A percentile compares a stretch with the other conserved stretches of the same genome.
Evolutionary conservation across 2,113 vertebrate genomes (phyloP).

Genomic region (Urocitellus parryii): DNA sequence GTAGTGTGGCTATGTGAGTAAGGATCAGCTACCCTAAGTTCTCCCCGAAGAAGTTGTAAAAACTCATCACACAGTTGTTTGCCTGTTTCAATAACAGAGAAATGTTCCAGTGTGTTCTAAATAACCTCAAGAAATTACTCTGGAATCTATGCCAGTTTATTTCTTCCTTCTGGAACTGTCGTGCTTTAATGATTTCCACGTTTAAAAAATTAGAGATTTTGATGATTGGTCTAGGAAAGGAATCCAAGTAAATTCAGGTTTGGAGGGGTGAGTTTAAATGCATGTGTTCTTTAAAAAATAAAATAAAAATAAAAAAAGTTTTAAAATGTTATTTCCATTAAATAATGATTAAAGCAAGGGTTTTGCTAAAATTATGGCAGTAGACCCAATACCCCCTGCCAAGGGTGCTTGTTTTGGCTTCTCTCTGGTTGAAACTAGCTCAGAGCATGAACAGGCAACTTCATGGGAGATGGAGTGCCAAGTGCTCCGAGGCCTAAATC

Average conservation of each 20-base stretch:
- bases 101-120: conserved; percentile 6
- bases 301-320: neutral
- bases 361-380: neutral
- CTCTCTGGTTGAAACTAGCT: neutral
- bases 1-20: neutral
- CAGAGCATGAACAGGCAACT: neutral
- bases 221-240: neutral
- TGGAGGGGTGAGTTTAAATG: neutral
- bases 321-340: neutral
- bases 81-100: neutral
- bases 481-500: conserved; percentile 37
- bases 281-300: neutral
- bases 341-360: neutral
- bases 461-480: conserved; percentile 24
- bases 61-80: neutral
- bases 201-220: neutral
- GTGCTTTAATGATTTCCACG: neutral
- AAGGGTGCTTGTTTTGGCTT: conserved; percentile 42
- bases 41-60: neutral
- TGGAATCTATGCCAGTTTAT: neutral
- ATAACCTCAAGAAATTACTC: conserved; percentile 47
- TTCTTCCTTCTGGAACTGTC: neutral
- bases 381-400: neutral
- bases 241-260: neutral
- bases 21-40: neutral